Conservation (phyloP, 2,113 vertebrate genomes). For the Rhabdomys dilectus region DNA sequence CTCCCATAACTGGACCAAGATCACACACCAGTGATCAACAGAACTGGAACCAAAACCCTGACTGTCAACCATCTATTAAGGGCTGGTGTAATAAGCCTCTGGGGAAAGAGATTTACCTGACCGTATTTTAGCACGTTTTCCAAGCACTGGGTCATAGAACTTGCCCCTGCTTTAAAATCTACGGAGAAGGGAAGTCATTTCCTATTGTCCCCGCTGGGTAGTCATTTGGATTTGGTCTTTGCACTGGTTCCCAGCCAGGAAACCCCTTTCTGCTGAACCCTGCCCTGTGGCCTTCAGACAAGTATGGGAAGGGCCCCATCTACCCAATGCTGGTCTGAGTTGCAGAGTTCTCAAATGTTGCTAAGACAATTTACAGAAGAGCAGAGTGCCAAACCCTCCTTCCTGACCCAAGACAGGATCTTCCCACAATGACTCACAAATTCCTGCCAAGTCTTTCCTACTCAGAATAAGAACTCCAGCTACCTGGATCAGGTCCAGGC, state of each 20-base stretch:
- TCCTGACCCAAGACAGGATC: background rate
- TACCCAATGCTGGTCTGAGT: background rate
- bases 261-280: background rate
- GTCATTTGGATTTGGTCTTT: background rate
- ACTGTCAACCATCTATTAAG: background rate
- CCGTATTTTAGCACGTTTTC: background rate
- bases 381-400: background rate
- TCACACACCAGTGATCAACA: background rate
- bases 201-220: background rate
- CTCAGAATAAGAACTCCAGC: background rate
- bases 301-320: background rate
- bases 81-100: background rate
- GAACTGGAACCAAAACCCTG: background rate
- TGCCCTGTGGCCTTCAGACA: background rate
- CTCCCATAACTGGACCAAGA: background rate
- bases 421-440: background rate
- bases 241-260: background rate
- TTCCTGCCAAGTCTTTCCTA: background rate
- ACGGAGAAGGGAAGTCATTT: background rate
- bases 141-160: background rate
- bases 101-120: background rate
- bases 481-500: background rate
- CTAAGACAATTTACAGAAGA: background rate
- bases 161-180: background rate
- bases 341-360: background rate